Percentiles rank a stretch among this genome's conserved stretches.
These are phyloP conservation scores for Apodemia mormo DNA, from an alignment of 2,888 invertebrate genomes.

Conservation along the genomic window DNA sequence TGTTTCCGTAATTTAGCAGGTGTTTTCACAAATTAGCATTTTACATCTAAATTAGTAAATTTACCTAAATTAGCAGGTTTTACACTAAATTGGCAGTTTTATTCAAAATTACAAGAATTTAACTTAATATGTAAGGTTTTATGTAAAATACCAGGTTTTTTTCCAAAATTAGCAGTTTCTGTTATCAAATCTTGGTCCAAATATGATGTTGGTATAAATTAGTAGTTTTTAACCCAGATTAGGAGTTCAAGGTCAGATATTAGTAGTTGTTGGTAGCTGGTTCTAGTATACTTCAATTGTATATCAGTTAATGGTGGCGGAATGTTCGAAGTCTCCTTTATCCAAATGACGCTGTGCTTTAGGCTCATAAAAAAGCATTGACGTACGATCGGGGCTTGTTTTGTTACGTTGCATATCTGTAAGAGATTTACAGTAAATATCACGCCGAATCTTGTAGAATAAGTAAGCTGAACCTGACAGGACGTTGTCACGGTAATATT, in stretches of 20 bases:
- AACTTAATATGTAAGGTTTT: too few relatives aligned
- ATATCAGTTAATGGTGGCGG: conserved; percentile 49
- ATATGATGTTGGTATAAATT: too few relatives aligned
- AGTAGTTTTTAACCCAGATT: not conserved
- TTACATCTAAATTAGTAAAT: too few relatives aligned
- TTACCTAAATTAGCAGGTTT: not conserved
- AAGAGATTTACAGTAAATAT: too few relatives aligned
- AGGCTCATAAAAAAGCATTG: conserved; percentile 65
- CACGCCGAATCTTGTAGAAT: too few relatives aligned
- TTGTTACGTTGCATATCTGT: conserved; percentile 71
- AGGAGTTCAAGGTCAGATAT: not conserved
- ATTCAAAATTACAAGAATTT: not conserved
- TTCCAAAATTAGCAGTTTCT: not conserved
- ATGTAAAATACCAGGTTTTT: not conserved
- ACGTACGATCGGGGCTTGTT: conserved; percentile 64
- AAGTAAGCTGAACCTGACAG: too few relatives aligned
- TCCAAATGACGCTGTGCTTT: conserved; percentile 60
- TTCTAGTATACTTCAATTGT: not conserved
- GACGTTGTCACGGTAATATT: too few relatives aligned
- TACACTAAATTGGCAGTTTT: not conserved
- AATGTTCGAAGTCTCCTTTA: conserved; percentile 66
- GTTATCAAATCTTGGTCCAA: too few relatives aligned
- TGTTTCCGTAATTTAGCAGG: too few relatives aligned
- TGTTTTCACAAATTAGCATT: too few relatives aligned
- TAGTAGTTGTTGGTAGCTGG: not conserved